Base-by-base conservation (phyloP, 2,113 vertebrate genomes). In the Oryzias celebensis region DNA sequence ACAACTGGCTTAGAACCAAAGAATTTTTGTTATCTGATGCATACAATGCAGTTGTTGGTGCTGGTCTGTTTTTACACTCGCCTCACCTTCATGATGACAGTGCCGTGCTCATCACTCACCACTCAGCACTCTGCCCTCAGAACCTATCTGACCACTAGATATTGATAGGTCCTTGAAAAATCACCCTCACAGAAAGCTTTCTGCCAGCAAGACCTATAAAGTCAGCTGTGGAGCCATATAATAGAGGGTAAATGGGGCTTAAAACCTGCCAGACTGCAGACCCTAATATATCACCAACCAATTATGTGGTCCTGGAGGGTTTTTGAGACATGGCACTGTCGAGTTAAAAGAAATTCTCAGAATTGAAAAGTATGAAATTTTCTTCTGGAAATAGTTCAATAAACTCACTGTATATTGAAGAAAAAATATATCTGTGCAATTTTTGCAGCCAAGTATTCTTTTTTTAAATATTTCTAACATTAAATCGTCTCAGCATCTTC, bases 121-220 rank as follows among this genome's bases (percentile, higher is more conserved):
- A 5, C 55, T 87, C 85, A 84, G 57, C 10, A 5, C 48, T 52
- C 58, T 78, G 73, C 77, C 79, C 78, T 73, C 60, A 5, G 70
- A 78, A 75, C 78, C 63, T 60, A 70, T 7, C 47, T 66, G 82
- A 81, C 81, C 80, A 81, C 73, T 77, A 76, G 80, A 71, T 80
- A 90, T 90, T 75, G 77, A 88, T 78, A 73, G 64, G 68, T 45
- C 64, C 63, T 77, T 87, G 83, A 87, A 87, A 88, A 87, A 84
- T 88, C 46, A 15, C 71, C 71, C 58, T 63, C 59, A 73, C 59
- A 81, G 75, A 86, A 83, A 82, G 65, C 60, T 58, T 81, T 76
- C 75, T 80, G 78, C 76, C 79, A 86, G 79, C 71, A 78, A 60
- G 54, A 55, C 41, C 71, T 60, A 88, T 87, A 89, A 88, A 82